Base-by-base conservation (phyloP, 64 coral and sea anemone species). In the Platygyra sinensis region DNA sequence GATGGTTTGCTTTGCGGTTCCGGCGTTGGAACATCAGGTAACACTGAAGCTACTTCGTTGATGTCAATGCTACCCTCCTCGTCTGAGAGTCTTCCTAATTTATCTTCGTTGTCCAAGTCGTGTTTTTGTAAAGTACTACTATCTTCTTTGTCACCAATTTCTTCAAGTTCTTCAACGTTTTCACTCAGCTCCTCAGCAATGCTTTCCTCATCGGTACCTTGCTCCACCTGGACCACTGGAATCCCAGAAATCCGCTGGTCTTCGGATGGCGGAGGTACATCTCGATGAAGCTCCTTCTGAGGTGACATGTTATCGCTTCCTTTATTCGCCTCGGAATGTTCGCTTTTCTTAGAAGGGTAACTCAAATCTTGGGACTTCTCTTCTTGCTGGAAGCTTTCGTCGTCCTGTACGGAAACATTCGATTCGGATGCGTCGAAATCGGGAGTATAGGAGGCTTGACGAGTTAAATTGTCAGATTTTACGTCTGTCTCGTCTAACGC, bases 131-230 rank as follows among this genome's bases (percentile, higher is more conserved):
- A 77, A 12, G 39, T 1, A 8, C 60, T 39, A 24, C 59, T 22
- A 65, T 83, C 80, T 22, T 50, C 63, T 4, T 71, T 51, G 22
- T 72, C 12, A 5, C 29, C 16, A 49, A 85, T 10, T 10, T 85
- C 62, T 3, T 85, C 22, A 2, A 51, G 32, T 28, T 49, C 81
- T 51, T 72, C 76, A 29, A 28, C 32, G 24, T 78, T 60, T 77
- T 86, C 82, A 52, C 57, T 38, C 17, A 92, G 49, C 10, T 92
- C 83, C 72, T 92, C 90, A 61, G 76, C 90, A 28, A 92, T 52
- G 62, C 90, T 92, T 20, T 92, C 90, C n/a, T 92, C 90, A 25
- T 92, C 90, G 54, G 83, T 92, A 38, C 72, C 79, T 24, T 84
- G 81, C 52, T 74, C 89, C 84, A 51, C 76, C 18, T 33, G 28